Percentiles rank a stretch among this genome's conserved stretches.
phyloP scores from a whole-genome alignment of 2,888 invertebrate genomes.

The Dexiosoma caninum region DNA sequence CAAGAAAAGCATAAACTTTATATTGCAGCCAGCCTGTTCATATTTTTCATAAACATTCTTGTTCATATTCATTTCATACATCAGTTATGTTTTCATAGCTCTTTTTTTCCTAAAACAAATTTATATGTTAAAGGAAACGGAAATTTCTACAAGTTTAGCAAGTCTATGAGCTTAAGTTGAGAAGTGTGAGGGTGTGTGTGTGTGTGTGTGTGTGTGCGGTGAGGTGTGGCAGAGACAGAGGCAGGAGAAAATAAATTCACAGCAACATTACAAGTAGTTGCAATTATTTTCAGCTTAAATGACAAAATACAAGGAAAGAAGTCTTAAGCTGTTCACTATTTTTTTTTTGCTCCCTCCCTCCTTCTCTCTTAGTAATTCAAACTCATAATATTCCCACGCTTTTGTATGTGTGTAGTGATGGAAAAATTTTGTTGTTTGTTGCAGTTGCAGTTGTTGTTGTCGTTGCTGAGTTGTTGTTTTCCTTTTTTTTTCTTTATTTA shows the following conservation, averaged over 20 bases:
- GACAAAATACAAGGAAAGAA: constrained; percentile 75
- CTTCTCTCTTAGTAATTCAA: too few species aligned
- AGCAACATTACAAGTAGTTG: constrained; percentile 72
- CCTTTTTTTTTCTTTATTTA: constrained; percentile 16
- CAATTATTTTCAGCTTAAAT: constrained; percentile 77
- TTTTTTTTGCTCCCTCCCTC: constrained; percentile 37
- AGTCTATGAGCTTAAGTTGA: constrained; percentile 25
- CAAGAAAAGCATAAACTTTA: constrained; percentile 57
- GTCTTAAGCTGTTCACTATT: constrained; percentile 69
- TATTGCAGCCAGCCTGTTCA: constrained; percentile 49
- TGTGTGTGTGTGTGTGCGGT: neutral
- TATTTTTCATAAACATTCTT: constrained; percentile 23
- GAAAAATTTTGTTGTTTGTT: constrained; percentile 44
- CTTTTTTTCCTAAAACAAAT: constrained; percentile 17
- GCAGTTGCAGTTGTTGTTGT: constrained; percentile 40
- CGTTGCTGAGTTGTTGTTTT: too few species aligned
- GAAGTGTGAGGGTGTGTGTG: neutral
- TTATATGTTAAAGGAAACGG: constrained; percentile 63
- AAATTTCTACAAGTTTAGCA: constrained; percentile 61
- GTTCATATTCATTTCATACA: constrained; percentile 24
- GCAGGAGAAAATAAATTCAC: constrained; percentile 20
- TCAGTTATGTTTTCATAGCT: constrained; percentile 11
- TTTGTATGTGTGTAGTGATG: constrained; percentile 45
- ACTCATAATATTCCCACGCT: constrained; percentile 62
- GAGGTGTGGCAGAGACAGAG: neutral